Base-by-base conservation (phyloP, 1,140 invertebrate genomes). In the Drosophila tropicalis region DNA sequence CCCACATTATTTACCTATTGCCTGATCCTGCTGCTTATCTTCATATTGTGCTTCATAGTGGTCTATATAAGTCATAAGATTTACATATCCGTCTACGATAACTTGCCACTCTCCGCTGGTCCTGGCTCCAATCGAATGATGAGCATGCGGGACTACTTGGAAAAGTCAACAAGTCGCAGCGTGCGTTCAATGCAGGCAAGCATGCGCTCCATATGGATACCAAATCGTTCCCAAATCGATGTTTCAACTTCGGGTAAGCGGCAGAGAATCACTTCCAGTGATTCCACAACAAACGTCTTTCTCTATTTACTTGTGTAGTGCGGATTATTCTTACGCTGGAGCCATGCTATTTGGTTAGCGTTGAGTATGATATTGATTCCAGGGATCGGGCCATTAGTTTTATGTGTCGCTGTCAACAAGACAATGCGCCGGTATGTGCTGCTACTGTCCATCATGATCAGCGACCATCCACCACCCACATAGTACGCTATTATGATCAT, bases 21-120 rank as follows among this genome's bases (percentile, higher is more conserved):
- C 61, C 68, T 91, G 6, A 91, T 91, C 22, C 51, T 79, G 29
- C 72, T 91, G 22, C 83, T 91, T n/a, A 75, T 91, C 29, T 60
- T 76, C 62, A 91, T 91, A 67, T 72, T 91, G 47, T 81, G 86
- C 75, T 91, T 91, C 51, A 86, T 91, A 55, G 89, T 91, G n/a
- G 71, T 89, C 57, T 91, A 91, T 61, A 83, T 91, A 58, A 87
- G 77, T 34, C 90, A 91, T 57, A 91, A 90, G 73, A 83, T 91
- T 22, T 91, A 91, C 15, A 79, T 90, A 5, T 84, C 80, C 51
- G 73, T 91, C 19, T 91, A 90, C 57, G 90, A 91, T 29, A 91
- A 87, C 67, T 58, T 91, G 68, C 90, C 90, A 9, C 41, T 91
- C 69, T 67, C 86, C 17, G 69, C 36, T 0, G 58, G 62, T 9